Conservation (phyloP, 2,113 vertebrate genomes). For the Hyperopisus bebe region DNA sequence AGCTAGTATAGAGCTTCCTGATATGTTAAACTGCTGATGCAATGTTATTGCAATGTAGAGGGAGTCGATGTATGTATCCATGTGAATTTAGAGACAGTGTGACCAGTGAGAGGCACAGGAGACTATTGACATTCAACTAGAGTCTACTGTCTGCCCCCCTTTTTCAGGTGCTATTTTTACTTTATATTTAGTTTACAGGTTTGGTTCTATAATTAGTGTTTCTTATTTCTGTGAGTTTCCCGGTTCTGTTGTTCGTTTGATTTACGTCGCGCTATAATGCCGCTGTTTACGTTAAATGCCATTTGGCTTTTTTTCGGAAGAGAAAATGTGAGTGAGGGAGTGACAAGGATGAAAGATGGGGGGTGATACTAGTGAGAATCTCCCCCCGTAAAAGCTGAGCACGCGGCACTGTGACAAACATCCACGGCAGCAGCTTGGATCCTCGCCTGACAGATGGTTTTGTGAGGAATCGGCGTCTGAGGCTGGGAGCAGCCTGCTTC, state of each 20-base stretch:
- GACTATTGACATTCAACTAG: background rate
- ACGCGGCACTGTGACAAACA: background rate
- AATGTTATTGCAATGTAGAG: background rate
- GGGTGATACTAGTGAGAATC: background rate
- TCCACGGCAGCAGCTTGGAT: background rate
- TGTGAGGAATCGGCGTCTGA: background rate
- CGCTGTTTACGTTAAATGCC: background rate
- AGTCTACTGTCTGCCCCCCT: background rate
- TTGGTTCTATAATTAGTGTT: background rate
- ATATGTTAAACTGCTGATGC: background rate
- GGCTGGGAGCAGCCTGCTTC: background rate
- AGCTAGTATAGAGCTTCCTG: background rate
- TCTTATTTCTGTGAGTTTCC: background rate
- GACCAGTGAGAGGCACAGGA: background rate
- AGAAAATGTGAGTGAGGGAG: background rate
- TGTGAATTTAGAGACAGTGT: background rate
- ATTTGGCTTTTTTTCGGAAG: background rate
- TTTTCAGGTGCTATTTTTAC: background rate
- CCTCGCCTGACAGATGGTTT: slow-evolving; percentile 14
- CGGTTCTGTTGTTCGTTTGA: background rate
- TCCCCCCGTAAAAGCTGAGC: background rate
- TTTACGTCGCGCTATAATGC: background rate
- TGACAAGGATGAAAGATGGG: background rate
- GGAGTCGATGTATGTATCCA: background rate
- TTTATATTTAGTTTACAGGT: background rate